Evolutionary conservation across 2,113 vertebrate species (phyloP).

Genomic region (Cnemophilus loriae): DNA sequence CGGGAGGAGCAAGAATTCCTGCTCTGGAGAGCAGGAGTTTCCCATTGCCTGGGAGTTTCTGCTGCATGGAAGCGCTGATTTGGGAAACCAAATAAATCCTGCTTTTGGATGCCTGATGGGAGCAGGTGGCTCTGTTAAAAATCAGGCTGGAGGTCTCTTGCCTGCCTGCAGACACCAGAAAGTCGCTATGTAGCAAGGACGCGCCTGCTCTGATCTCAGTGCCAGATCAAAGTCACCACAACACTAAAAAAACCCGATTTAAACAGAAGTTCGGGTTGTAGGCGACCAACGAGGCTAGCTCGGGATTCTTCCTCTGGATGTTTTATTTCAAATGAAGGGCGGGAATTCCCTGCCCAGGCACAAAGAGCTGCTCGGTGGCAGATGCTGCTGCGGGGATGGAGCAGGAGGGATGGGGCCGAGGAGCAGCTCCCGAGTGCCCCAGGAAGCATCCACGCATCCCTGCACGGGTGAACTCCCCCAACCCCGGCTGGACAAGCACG

Average conservation of each 20-base stretch:
- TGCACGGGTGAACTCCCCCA: accelerated
- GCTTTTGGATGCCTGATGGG: accelerated
- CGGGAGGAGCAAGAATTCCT: background rate
- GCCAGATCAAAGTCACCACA: background rate
- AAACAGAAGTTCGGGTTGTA: accelerated
- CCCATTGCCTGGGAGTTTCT: background rate
- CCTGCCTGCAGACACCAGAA: background rate
- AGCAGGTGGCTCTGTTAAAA: background rate
- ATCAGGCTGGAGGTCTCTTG: background rate
- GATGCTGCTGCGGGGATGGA: background rate
- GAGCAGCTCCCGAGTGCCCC: too few species aligned
- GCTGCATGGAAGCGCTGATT: background rate
- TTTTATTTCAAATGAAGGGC: background rate
- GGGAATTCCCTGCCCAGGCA: background rate
- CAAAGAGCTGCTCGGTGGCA: background rate
- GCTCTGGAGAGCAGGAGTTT: background rate
- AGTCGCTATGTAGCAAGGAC: accelerated
- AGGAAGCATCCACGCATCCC: accelerated
- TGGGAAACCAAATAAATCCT: background rate
- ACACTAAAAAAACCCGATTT: background rate
- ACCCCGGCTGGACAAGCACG: accelerated
- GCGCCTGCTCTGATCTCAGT: background rate
- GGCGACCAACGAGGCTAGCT: background rate
- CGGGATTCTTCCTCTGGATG: too few species aligned
- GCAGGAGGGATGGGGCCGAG: background rate